A percentile compares a stretch with the other conserved stretches of the same genome.
Conservation (phyloP, 1,140 invertebrate genomes). For the Cepaea nemoralis region DNA sequence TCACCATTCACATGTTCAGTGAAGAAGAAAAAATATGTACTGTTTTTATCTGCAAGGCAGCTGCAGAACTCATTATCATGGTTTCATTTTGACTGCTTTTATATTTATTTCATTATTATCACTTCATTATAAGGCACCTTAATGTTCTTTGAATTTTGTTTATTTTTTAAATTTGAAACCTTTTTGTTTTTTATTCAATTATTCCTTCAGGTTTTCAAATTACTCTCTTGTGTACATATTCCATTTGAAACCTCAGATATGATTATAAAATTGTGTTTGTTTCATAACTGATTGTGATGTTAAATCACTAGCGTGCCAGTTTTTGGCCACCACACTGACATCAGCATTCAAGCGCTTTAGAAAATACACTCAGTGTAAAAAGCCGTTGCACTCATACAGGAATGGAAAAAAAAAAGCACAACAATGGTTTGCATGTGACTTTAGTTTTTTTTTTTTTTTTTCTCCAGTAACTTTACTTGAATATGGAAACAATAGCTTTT, state of each 20-base stretch:
- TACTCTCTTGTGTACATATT: not conserved
- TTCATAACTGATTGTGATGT: no score
- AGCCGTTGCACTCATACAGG: no score
- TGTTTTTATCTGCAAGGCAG: conserved; percentile 5
- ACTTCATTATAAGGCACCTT: not conserved
- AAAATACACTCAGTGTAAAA: no score
- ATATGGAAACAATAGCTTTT: no score
- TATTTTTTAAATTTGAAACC: not conserved
- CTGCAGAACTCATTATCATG: not conserved
- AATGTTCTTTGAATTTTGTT: not conserved
- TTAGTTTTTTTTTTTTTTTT: no score
- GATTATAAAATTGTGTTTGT: not conserved
- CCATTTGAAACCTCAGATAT: not conserved
- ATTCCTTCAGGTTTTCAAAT: not conserved
- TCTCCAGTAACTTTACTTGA: no score
- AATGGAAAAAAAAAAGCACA: no score
- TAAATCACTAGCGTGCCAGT: no score
- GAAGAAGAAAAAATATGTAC: not conserved
- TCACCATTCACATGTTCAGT: no score
- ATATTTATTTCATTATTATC: not conserved
- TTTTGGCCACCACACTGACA: no score
- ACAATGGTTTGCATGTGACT: no score
- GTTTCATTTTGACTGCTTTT: not conserved
- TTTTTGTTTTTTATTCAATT: not conserved
- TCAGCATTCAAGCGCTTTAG: no score